Conservation (phyloP, 1,140 invertebrate genomes). For the Drosophila mayri region DNA sequence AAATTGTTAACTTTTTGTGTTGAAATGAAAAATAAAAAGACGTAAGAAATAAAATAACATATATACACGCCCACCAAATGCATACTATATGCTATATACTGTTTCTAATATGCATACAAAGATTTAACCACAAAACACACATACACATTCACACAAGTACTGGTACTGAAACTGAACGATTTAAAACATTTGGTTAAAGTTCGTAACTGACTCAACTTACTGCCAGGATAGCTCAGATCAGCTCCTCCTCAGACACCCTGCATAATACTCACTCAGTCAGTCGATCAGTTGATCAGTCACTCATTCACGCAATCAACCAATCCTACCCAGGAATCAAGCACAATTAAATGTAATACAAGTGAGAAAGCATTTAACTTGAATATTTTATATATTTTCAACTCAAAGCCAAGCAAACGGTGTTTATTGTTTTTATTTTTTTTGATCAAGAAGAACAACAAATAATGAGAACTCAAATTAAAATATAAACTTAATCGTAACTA, state of each 20-base stretch:
- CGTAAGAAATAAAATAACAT: slow-evolving; percentile 44
- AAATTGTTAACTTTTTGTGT: slow-evolving; percentile 83
- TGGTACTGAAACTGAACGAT: slow-evolving; percentile 9
- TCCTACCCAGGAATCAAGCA: slow-evolving; percentile 35
- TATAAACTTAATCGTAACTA: slow-evolving; percentile 52
- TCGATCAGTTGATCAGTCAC: slow-evolving; percentile 3
- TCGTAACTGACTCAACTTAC: slow-evolving; percentile 54
- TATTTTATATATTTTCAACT: slow-evolving; percentile 59
- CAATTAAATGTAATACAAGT: slow-evolving; percentile 43
- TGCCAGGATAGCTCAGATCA: slow-evolving; percentile 55
- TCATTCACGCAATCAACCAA: slow-evolving; percentile 28
- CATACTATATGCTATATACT: slow-evolving; percentile 80
- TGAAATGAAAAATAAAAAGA: slow-evolving; percentile 40
- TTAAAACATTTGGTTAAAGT: slow-evolving; percentile 18
- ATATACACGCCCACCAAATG: slow-evolving; percentile 76
- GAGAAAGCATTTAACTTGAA: slow-evolving; percentile 68
- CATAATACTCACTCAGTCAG: slow-evolving; percentile 39
- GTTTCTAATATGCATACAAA: slow-evolving; percentile 73
- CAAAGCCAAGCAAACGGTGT: slow-evolving; percentile 7
- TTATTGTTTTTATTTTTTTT: slow-evolving; percentile 17
- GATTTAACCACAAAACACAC: slow-evolving; percentile 45
- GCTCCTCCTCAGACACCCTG: slow-evolving; percentile 49
- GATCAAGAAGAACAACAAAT: slow-evolving; percentile 15
- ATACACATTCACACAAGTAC: slow-evolving; percentile 22
- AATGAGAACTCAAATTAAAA: slow-evolving; percentile 25